Percentiles rank a stretch among this genome's conserved stretches.
Evolutionary conservation across 2,888 invertebrate genomes (phyloP).

Genomic region (Rhodophaea formosa): DNA sequence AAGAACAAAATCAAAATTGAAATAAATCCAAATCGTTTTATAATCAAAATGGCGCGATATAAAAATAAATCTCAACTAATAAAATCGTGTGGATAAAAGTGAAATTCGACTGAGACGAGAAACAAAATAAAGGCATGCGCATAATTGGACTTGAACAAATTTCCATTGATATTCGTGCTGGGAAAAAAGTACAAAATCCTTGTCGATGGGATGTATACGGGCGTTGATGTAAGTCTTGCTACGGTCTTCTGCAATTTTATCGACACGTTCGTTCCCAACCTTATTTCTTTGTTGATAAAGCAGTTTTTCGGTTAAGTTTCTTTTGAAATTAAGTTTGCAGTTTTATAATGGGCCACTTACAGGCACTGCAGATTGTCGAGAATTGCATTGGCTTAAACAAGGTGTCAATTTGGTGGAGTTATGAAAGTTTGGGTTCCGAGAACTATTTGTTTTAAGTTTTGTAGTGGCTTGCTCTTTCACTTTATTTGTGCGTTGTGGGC

Average conservation of each 20-base stretch:
- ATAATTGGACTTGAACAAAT: slow-evolving; percentile 77
- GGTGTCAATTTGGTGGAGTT: slow-evolving; percentile 80
- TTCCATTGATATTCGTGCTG: slow-evolving; percentile 80
- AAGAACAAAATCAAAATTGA: slow-evolving; percentile 9
- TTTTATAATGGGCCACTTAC: slow-evolving; percentile 78
- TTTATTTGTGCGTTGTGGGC: slow-evolving; percentile 64
- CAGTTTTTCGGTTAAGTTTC: slow-evolving; percentile 27
- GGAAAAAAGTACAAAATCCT: slow-evolving; percentile 73
- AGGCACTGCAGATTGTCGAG: slow-evolving; percentile 73
- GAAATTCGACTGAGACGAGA: slow-evolving; percentile 46
- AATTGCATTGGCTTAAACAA: slow-evolving; percentile 74
- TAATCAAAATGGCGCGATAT: slow-evolving; percentile 19
- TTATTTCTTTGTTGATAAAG: slow-evolving; percentile 28
- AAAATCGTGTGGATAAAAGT: slow-evolving; percentile 44
- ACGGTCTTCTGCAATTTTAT: slow-evolving; percentile 44
- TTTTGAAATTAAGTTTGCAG: slow-evolving; percentile 39
- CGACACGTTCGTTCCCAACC: slow-evolving; percentile 19
- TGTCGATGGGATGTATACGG: slow-evolving; percentile 72
- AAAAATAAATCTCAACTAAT: slow-evolving; percentile 29
- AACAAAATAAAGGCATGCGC: slow-evolving; percentile 68
- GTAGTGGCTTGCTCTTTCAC: slow-evolving; percentile 54
- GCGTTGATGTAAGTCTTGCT: slow-evolving; percentile 60
- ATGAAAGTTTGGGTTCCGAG: slow-evolving; percentile 75
- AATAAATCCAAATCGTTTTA: slow-evolving; percentile 18
- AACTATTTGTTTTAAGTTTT: slow-evolving; percentile 78